Evolutionary conservation across 2,113 vertebrate genomes (phyloP), one percentile per base, ranked within the genome.

Genomic region (Triplophysa tibetana): DNA sequence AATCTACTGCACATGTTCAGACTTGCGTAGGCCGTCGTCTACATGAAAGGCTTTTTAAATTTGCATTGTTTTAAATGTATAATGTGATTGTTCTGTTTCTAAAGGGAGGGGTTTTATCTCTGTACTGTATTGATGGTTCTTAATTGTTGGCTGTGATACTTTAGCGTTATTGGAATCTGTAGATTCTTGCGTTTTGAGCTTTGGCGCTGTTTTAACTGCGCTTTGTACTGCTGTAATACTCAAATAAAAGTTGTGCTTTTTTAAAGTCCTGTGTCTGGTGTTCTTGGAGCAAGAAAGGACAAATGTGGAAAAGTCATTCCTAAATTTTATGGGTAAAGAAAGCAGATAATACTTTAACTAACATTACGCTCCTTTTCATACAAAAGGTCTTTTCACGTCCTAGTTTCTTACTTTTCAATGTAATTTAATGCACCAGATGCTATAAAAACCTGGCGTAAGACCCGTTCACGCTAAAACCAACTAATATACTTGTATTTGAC

Each of bases 1-100:
- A 48, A 41, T 45, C 65, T 41, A 29, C 69, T 76, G 38, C 76
- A 66, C 48, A 50, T 70, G 7, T 58, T 21, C 78, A 4, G 16
- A 43, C 64, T 58, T 61, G 68, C 58, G 52, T 81, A 80, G 75
- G 65, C 69, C 1, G 45, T 75, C 17, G 67, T 70, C 63, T 66
- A 26, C 68, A 24, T 69, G 26, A 72, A 66, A 60, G 48, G 45
- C 61, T 63, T 29, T 82, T 86, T 80, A 50, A 61, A 54, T 73
- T 80, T 91, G 89, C 91, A 92, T 93, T 92, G 91, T 92, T 93
- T 88, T 93, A 93, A 93, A 93, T 93, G 91, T 92, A 88, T 78
- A 26, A 21, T 38, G 29, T 4, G 24, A 13, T 14, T 16, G 6
- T 14, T n/a, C 3, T 23, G 33, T 38, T 43, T 8, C 23, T 10